A percentile compares a stretch with the other conserved stretches of the same genome.
Conservation (phyloP, 2,888 invertebrate genomes). For the Phaedon cochleariae region DNA sequence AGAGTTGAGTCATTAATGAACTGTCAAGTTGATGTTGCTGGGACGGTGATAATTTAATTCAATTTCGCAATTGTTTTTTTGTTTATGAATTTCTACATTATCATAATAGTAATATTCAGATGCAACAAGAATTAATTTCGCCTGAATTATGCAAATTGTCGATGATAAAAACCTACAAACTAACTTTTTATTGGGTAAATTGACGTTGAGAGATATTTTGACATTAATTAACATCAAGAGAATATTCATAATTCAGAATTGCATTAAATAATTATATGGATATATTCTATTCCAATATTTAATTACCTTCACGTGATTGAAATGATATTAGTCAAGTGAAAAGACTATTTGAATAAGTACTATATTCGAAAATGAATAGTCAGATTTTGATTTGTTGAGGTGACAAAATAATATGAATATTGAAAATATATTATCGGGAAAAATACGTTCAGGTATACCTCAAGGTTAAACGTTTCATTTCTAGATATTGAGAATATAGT, state of each 20-base stretch:
- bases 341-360: no score
- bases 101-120: conserved; percentile 2
- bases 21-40: conserved; percentile 3
- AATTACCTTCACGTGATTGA: no score
- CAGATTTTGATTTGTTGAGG: no score
- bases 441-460: no score
- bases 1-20: conserved; percentile 15
- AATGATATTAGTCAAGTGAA: no score
- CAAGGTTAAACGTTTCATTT: no score
- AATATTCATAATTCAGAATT: conserved; percentile 50
- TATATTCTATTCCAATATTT: no score
- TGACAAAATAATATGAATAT: no score
- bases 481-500: no score
- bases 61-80: background rate
- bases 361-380: no score
- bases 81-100: background rate
- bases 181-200: background rate
- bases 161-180: background rate
- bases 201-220: background rate
- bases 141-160: background rate
- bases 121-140: conserved; percentile 3
- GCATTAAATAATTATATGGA: conserved; percentile 54
- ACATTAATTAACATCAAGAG: conserved; percentile 36
- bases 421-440: no score
- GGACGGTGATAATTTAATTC: background rate